Evolutionary conservation across 2,113 vertebrate species (phyloP).

Genomic region (Haliaeetus leucogaster): DNA sequence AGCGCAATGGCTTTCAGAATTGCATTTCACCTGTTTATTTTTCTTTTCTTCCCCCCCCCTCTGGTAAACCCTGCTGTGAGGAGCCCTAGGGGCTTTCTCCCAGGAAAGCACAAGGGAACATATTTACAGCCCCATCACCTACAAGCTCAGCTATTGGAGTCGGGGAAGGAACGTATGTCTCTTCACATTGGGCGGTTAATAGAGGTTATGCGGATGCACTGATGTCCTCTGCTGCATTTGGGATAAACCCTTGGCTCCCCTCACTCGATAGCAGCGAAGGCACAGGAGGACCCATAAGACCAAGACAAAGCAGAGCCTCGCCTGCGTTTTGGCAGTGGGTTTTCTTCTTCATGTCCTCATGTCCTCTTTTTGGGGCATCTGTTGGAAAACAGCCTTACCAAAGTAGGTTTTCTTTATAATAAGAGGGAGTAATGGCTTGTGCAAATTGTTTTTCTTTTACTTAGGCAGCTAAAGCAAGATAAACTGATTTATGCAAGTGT

Average conservation of each 20-base stretch:
- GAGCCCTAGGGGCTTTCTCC: not conserved
- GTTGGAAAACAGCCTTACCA: not conserved
- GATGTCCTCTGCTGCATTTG: not conserved
- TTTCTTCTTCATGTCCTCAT: not conserved
- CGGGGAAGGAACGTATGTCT: not conserved
- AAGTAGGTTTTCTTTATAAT: not conserved
- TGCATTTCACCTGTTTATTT: not conserved
- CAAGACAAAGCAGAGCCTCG: not conserved
- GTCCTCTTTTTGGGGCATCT: not conserved
- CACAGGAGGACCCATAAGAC: not conserved
- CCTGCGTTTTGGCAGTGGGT: rapidly evolving
- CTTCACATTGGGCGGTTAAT: not conserved
- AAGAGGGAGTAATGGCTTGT: not conserved
- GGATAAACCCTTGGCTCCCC: not conserved
- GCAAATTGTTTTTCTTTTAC: not conserved
- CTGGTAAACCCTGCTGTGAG: not conserved
- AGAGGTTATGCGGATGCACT: rapidly evolving
- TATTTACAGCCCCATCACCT: not conserved
- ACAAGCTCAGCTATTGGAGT: not conserved
- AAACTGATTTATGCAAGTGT: no score
- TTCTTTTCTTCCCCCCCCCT: rapidly evolving
- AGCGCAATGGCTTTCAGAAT: not conserved
- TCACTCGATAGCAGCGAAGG: rapidly evolving
- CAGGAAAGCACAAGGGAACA: not conserved
- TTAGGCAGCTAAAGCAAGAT: not conserved